phyloP scores from a whole-genome alignment of 2,888 invertebrate genomes.

The Colletes collaris region DNA sequence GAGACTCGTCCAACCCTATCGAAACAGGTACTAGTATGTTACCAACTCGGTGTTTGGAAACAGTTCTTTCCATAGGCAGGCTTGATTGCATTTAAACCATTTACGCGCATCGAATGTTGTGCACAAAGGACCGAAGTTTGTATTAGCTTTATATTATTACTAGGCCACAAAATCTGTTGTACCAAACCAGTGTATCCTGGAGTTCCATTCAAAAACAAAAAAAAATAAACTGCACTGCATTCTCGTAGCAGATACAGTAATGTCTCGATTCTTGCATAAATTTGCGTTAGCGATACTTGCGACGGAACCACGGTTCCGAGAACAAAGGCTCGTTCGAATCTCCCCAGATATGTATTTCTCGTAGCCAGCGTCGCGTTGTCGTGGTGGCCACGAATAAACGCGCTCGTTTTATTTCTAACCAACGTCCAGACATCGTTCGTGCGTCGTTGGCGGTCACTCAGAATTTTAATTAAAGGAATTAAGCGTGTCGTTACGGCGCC shows the following conservation, averaged over 20 bases:
- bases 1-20: not conserved
- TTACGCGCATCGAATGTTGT: too few species aligned
- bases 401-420: conserved; percentile 53
- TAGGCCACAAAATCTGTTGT: too few species aligned
- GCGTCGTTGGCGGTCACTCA: conserved; percentile 62
- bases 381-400: conserved; percentile 46
- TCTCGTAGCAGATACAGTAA: too few species aligned
- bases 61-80: not conserved
- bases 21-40: not conserved
- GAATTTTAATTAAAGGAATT: conserved; percentile 80
- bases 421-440: conserved; percentile 48
- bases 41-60: not conserved
- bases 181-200: too few species aligned
- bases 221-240: too few species aligned
- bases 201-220: too few species aligned
- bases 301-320: too few species aligned
- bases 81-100: too few species aligned
- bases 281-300: too few species aligned
- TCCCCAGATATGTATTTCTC: conserved; percentile 38
- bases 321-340: not conserved
- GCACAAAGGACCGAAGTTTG: too few species aligned
- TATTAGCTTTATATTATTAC: too few species aligned
- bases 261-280: too few species aligned
- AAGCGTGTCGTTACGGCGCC: conserved; percentile 72
- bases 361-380: conserved; percentile 12